Conservation (phyloP, 2,888 invertebrate species). For the Hanleya hanleyi region DNA sequence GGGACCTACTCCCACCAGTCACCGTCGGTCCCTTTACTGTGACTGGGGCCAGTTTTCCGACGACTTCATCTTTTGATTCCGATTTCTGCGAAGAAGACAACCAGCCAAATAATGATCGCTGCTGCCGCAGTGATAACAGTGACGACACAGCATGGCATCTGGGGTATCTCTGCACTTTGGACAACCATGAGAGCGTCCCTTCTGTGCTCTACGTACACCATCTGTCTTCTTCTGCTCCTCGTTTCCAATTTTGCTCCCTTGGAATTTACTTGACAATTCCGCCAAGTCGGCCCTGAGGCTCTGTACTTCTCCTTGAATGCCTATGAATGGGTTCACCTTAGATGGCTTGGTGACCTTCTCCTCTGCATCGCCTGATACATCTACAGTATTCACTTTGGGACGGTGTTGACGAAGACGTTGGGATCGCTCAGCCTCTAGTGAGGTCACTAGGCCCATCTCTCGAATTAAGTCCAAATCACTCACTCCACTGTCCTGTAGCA, state of each 20-base stretch:
- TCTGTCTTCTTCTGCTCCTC: too few species aligned
- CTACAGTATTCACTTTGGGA: neutral
- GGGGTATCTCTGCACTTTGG: neutral
- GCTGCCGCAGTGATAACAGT: constrained; percentile 4
- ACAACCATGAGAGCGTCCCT: neutral
- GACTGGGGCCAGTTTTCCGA: constrained; percentile 9
- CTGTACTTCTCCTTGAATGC: neutral
- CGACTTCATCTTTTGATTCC: neutral
- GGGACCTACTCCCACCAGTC: neutral
- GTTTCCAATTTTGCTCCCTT: too few species aligned
- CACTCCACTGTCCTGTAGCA: neutral
- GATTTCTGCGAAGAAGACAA: neutral
- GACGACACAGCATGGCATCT: neutral
- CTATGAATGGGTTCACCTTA: neutral
- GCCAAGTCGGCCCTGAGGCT: neutral
- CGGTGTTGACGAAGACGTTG: neutral
- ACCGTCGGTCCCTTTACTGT: neutral
- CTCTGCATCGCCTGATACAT: neutral
- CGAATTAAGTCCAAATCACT: constrained; percentile 13
- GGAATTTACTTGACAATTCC: neutral
- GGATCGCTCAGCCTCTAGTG: constrained; percentile 11
- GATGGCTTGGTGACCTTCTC: neutral
- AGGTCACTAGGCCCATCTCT: neutral
- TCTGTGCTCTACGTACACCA: too few species aligned
- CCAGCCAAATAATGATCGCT: constrained; percentile 5